Evolutionary conservation across 2,797 vertebrate species (phyloP).

Genomic region (Lagocephalus sceleratus): DNA sequence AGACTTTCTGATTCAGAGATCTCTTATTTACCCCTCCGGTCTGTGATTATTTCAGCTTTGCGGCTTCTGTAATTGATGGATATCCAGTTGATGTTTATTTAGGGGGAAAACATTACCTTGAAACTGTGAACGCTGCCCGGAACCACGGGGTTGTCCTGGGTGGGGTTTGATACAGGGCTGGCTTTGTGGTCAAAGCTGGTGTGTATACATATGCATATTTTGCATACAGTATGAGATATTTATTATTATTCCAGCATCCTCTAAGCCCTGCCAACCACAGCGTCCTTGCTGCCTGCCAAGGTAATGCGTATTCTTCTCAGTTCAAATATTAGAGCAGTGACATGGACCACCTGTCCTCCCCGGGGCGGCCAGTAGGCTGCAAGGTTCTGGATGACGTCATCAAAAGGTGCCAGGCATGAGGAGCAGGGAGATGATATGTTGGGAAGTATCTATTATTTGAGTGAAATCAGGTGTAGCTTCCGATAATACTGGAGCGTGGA

Average conservation of each 20-base stretch:
- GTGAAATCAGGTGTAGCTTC: background rate
- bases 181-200: slow-evolving; percentile 37
- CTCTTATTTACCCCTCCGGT: slow-evolving; percentile 59
- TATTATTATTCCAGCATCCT: slow-evolving; percentile 51
- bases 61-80: slow-evolving; percentile 67
- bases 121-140: slow-evolving; percentile 52
- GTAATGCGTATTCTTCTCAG: slow-evolving; percentile 44
- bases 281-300: slow-evolving; percentile 23
- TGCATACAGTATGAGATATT: slow-evolving; percentile 30
- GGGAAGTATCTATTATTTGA: slow-evolving; percentile 16
- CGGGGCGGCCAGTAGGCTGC: slow-evolving; percentile 43
- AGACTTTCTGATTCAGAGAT: slow-evolving; percentile 60
- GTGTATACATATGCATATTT: slow-evolving; percentile 20
- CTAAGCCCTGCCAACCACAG: slow-evolving; percentile 43
- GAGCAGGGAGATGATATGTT: slow-evolving; percentile 48
- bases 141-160: slow-evolving; percentile 54
- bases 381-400: slow-evolving; percentile 69
- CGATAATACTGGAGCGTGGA: background rate
- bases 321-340: slow-evolving; percentile 41
- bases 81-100: slow-evolving; percentile 55
- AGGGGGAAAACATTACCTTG: slow-evolving; percentile 49
- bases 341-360: slow-evolving; percentile 64
- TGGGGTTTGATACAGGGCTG: slow-evolving; percentile 51
- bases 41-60: slow-evolving; percentile 72
- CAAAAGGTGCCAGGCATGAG: slow-evolving; percentile 56